Conservation (phyloP, 1,140 invertebrate genomes). For the Zaprionus gabonicus region DNA sequence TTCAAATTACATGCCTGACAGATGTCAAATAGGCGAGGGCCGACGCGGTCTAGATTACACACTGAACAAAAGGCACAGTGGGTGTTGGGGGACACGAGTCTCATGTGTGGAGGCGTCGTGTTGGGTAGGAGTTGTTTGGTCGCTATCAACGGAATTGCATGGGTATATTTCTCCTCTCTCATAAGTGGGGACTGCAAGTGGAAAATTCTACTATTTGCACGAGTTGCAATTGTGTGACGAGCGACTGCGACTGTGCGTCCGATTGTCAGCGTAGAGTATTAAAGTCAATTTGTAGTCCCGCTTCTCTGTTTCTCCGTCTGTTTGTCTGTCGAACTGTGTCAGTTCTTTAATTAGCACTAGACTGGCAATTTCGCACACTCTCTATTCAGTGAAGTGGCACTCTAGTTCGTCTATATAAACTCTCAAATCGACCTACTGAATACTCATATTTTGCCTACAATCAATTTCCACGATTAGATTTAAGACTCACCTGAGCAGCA, state of each 20-base stretch:
- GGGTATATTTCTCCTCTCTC: not conserved
- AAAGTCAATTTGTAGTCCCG: slow-evolving; percentile 1
- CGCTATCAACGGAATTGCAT: slow-evolving; percentile 39
- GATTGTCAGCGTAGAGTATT: not conserved
- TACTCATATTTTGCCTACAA: not conserved
- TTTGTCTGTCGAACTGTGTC: slow-evolving; percentile 38
- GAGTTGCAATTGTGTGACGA: slow-evolving; percentile 40
- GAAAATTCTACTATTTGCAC: slow-evolving; percentile 72
- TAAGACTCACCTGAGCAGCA: slow-evolving; percentile 89
- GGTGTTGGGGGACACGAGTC: not conserved
- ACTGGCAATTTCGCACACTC: slow-evolving; percentile 43
- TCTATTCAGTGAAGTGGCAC: not conserved
- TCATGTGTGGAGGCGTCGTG: slow-evolving; percentile 8
- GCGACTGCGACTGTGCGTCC: not conserved
- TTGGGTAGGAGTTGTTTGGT: not conserved
- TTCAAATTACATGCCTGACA: slow-evolving; percentile 78
- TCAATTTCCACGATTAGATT: slow-evolving; percentile 12
- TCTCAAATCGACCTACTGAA: slow-evolving; percentile 6
- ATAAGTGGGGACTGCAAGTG: slow-evolving; percentile 28
- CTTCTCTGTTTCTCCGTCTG: not conserved
- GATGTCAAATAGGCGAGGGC: slow-evolving; percentile 61
- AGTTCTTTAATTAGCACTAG: slow-evolving; percentile 69
- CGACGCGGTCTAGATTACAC: slow-evolving; percentile 57
- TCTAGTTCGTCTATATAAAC: not conserved
- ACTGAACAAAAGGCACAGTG: slow-evolving; percentile 4